Evolutionary conservation across 2,888 invertebrate species (phyloP).

Genomic region (Apamea monoglypha): DNA sequence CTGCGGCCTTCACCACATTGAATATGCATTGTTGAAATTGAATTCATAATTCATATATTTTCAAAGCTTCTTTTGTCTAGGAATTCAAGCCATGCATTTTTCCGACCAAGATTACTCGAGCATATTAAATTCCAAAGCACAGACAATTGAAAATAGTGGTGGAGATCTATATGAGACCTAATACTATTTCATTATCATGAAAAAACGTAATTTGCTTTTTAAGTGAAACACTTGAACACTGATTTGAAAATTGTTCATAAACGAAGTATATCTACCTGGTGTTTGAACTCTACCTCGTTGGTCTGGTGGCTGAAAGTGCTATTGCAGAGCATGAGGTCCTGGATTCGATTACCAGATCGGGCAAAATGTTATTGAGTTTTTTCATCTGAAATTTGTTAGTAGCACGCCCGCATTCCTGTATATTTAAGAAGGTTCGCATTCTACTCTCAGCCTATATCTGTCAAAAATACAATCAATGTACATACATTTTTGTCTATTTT

Average conservation of each 20-base stretch:
- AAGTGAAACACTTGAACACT: not conserved
- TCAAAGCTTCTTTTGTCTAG: constrained; percentile 23
- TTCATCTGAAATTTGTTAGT: no score
- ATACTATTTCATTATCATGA: constrained; percentile 3
- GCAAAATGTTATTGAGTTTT: no score
- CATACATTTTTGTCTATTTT: no score
- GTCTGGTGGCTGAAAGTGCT: no score
- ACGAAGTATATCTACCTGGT: not conserved
- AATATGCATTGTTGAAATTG: not conserved
- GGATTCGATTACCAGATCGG: no score
- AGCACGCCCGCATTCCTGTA: no score
- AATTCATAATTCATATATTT: constrained; percentile 12
- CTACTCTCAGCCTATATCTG: no score
- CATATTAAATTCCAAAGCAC: constrained; percentile 67
- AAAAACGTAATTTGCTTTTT: no score
- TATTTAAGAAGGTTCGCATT: no score
- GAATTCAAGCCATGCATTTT: constrained; percentile 48
- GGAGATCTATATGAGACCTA: constrained; percentile 40
- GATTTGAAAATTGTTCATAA: not conserved
- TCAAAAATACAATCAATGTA: no score
- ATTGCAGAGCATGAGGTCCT: no score
- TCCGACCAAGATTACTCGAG: constrained; percentile 51
- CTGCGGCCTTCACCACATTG: not conserved
- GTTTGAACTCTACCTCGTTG: not conserved
- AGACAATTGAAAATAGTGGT: constrained; percentile 58